Evolutionary conservation across 2,888 invertebrate species (phyloP), one percentile per base, ranked within the genome.

Genomic region (Aromia moschata): DNA sequence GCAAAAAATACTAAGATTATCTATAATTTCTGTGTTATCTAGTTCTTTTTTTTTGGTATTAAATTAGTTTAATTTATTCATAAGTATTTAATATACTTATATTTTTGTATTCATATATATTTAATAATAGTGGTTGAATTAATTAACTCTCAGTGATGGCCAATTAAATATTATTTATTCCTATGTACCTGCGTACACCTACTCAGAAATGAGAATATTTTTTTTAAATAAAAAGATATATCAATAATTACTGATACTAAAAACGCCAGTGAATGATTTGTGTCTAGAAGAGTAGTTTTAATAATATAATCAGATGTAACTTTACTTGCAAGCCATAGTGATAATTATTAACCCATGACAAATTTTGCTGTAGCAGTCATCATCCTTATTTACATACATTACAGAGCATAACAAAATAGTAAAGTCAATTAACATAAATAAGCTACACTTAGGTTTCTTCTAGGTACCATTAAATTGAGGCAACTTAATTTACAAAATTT

Each of bases 241-340:
- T 40, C 51, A 43, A 41, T 53, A 43, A 14, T 49, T 58, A n/a
- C n/a, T n/a, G n/a, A n/a, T 41, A 62, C 73, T 73, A 72, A 71
- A 71, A 74, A 71, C 72, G 72, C 71, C 71, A 73, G 72, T 55
- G 70, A 69, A 76, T 72, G 71, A 74, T 77, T 76, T 76, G 77
- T 79, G 79, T 79, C 77, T 79, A 79, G 79, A 73, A 70, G 71
- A 74, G 77, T 79, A 79, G 78, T 75, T 74, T 74, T 76, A 75
- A 74, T 72, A 76, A 71, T 74, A 74, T 79, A 79, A 75, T 77
- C 77, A 74, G 70, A 76, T 79, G 77, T 78, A 79, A 74, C 74
- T 76, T 78, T 77, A 74, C 75, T 75, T 72, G 71, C 69, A 73
- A 77, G 73, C 76, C 77, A 77, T 79, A 78, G 75, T 74, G 74